phyloP scores from a whole-genome alignment of 2,113 vertebrate genomes.

The Fulmarus glacialis region DNA sequence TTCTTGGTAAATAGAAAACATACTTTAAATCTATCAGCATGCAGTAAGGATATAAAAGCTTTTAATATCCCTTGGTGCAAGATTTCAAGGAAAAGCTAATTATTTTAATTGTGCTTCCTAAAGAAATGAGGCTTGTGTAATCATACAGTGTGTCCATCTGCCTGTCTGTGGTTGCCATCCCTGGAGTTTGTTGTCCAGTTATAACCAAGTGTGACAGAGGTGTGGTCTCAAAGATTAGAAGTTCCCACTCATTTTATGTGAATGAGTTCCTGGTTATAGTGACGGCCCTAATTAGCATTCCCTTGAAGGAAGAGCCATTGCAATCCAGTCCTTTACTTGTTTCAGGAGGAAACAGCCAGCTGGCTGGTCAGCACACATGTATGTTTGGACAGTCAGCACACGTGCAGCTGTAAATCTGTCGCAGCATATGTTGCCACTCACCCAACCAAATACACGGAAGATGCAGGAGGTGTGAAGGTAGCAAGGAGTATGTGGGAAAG shows the following conservation, averaged over 20 bases:
- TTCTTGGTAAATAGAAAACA: not conserved
- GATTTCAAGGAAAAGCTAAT: not conserved
- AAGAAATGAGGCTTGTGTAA: not conserved
- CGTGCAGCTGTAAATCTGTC: not conserved
- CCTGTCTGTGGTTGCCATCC: not conserved
- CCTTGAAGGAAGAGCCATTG: not conserved
- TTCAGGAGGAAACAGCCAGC: not conserved
- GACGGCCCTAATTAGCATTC: not conserved
- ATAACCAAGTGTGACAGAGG: not conserved
- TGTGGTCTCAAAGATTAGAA: not conserved
- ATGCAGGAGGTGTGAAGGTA: not conserved
- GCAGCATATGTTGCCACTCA: not conserved
- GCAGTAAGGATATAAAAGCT: not conserved
- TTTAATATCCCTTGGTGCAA: not conserved
- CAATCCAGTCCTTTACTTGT: not conserved
- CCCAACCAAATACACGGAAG: not conserved
- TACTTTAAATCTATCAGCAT: not conserved
- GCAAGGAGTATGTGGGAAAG: not conserved
- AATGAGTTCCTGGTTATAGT: not conserved
- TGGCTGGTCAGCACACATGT: not conserved
- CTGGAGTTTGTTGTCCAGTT: not conserved
- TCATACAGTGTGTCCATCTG: not conserved
- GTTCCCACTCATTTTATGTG: not conserved
- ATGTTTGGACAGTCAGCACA: not conserved
- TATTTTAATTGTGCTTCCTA: not conserved